Conservation (phyloP, 2,888 invertebrate genomes). For the Iselma pallidipennis region DNA sequence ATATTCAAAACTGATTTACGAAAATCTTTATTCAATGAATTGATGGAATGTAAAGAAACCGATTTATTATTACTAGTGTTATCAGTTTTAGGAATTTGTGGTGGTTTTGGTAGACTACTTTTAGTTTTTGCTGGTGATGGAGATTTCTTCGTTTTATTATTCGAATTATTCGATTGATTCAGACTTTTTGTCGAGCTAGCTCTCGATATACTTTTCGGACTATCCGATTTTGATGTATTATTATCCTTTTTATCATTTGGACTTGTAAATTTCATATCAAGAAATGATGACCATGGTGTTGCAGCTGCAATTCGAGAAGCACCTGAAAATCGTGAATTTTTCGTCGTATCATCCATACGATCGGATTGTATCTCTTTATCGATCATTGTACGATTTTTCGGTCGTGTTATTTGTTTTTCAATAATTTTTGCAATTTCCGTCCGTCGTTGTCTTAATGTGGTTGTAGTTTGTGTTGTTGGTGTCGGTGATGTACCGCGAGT, state of each 20-base stretch:
- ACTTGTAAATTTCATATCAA: conserved; percentile 58
- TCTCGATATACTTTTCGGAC: conserved; percentile 51
- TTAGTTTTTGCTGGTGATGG: conserved; percentile 38
- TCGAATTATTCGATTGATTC: conserved; percentile 45
- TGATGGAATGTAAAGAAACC: conserved; percentile 49
- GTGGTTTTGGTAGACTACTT: conserved; percentile 46
- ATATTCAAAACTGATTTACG: conserved; percentile 75
- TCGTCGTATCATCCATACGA: conserved; percentile 69
- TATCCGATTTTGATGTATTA: conserved; percentile 52
- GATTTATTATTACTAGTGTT: conserved; percentile 36
- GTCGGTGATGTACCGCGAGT: conserved; percentile 81
- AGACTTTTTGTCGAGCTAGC: conserved; percentile 56
- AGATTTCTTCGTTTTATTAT: conserved; percentile 39
- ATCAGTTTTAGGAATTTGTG: conserved; percentile 58
- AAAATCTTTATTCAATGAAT: conserved; percentile 70
- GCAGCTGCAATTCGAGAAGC: conserved; percentile 57
- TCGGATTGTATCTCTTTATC: conserved; percentile 78
- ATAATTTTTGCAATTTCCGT: conserved; percentile 74
- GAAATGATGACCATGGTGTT: conserved; percentile 68
- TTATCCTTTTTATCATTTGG: conserved; percentile 50
- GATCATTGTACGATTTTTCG: conserved; percentile 63
- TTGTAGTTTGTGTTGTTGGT: conserved; percentile 62
- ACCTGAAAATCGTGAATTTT: conserved; percentile 68
- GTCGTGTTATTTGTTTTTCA: conserved; percentile 69
- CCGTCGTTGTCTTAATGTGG: conserved; percentile 65